Evolutionary conservation across 1,140 invertebrate genomes (phyloP).

Genomic region (Littorina saxatilis): DNA sequence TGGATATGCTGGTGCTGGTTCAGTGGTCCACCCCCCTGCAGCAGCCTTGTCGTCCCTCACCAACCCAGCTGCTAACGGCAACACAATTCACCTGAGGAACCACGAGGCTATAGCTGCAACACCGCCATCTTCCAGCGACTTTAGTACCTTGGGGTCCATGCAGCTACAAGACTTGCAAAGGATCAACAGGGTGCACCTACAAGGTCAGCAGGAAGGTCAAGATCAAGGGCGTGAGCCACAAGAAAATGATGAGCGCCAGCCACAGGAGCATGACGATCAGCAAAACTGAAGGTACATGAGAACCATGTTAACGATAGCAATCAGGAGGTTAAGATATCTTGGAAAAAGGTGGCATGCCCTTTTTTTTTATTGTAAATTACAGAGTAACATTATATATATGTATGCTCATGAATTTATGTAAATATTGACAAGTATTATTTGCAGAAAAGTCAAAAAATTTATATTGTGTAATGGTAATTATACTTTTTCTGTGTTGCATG

Average conservation of each 20-base stretch:
- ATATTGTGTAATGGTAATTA: too few relatives aligned
- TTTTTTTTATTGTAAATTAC: too few relatives aligned
- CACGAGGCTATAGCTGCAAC: not conserved
- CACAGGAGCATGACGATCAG: conserved; percentile 18
- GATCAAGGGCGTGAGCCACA: not conserved
- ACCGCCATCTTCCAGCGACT: not conserved
- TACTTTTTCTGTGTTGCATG: too few relatives aligned
- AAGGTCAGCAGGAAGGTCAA: too few relatives aligned
- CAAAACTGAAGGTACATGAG: not conserved
- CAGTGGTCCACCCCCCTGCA: not conserved
- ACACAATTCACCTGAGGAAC: not conserved
- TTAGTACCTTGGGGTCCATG: not conserved
- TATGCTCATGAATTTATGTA: too few relatives aligned
- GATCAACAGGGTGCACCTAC: too few relatives aligned
- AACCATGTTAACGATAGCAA: too few relatives aligned
- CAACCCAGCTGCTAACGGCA: not conserved
- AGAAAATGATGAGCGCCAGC: conserved; percentile 5
- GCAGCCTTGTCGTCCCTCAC: not conserved
- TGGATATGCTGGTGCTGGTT: not conserved
- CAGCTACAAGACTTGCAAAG: not conserved
- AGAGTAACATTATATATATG: too few relatives aligned
- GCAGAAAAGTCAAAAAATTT: too few relatives aligned
- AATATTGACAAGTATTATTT: too few relatives aligned
- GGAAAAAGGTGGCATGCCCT: too few relatives aligned
- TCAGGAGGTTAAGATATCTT: too few relatives aligned